Percentiles rank a stretch among this genome's conserved stretches.
phyloP scores from a whole-genome alignment of 1,140 invertebrate species.

The Semibalanus balanoides region DNA sequence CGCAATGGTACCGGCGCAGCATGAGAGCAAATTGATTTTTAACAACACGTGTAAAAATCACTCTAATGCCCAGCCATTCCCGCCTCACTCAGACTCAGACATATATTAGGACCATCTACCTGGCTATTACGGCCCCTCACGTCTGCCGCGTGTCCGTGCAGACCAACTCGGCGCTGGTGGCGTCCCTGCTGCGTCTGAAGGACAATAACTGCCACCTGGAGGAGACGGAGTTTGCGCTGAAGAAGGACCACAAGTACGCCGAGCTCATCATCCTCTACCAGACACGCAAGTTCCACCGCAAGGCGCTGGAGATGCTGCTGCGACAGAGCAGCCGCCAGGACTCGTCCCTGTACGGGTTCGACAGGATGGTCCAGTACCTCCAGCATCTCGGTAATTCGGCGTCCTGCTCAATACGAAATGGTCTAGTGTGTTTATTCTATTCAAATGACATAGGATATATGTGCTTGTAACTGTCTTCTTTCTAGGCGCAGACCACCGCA shows the following conservation, averaged over 20 bases:
- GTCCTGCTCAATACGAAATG: no score
- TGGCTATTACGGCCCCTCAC: no score
- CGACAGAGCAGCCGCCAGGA: conserved; percentile 60
- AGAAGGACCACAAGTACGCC: conserved; percentile 70
- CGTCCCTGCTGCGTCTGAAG: conserved; percentile 66
- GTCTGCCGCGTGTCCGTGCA: conserved; percentile 26
- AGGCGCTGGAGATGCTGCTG: conserved; percentile 75
- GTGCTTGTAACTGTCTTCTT: no score
- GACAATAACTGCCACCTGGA: conserved; percentile 86
- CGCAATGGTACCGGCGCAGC: no score
- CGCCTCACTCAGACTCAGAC: no score
- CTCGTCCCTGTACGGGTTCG: conserved; percentile 60
- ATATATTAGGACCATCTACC: no score
- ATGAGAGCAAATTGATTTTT: no score
- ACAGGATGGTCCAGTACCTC: conserved; percentile 77
- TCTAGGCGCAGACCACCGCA: no score
- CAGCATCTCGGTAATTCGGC: conserved; percentile 67
- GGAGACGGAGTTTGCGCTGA: conserved; percentile 79
- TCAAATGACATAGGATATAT: no score
- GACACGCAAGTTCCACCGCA: conserved; percentile 77
- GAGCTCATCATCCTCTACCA: conserved; percentile 94
- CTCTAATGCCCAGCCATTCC: no score
- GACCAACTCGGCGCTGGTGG: conserved; percentile 88
- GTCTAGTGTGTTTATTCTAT: no score
- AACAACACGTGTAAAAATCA: no score